These are phyloP conservation scores for Amphiduros pacificus DNA, from an alignment of 2,888 invertebrate species.

Conservation along the genomic window DNA sequence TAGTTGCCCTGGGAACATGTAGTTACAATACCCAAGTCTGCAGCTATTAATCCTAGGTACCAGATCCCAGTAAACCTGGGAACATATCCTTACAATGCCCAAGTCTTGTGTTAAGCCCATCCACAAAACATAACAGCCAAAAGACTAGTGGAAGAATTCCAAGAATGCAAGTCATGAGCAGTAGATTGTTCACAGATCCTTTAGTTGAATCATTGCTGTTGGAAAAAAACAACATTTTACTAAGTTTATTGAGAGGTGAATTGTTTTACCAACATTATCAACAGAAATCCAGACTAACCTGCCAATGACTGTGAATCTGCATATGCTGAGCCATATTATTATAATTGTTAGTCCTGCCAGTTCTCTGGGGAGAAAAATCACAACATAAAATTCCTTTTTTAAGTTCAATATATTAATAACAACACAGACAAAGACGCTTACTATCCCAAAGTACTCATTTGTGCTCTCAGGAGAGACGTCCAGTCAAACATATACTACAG, in stretches of 20 bases:
- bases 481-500: too few relatives aligned
- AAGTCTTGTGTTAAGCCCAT: constrained; percentile 43
- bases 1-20: too few relatives aligned
- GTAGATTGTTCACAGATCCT: constrained; percentile 37
- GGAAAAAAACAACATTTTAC: neutral
- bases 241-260: neutral
- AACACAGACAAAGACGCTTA: too few relatives aligned
- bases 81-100: constrained; percentile 50
- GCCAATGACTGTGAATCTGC: constrained; percentile 40
- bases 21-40: too few relatives aligned
- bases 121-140: constrained; percentile 48
- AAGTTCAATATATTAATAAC: too few relatives aligned
- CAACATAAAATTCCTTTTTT: neutral
- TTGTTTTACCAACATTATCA: neutral
- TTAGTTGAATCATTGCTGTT: constrained; percentile 25
- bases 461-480: too few relatives aligned
- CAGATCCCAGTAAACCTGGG: too few relatives aligned
- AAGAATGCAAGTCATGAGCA: constrained; percentile 40
- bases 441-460: too few relatives aligned
- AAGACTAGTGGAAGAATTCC: constrained; percentile 41
- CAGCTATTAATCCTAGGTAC: too few relatives aligned
- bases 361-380: constrained; percentile 45
- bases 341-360: constrained; percentile 45
- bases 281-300: constrained; percentile 31
- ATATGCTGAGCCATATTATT: constrained; percentile 41